phyloP scores from a whole-genome alignment of 2,797 vertebrate genomes.

The Hydrolagus colliei region DNA sequence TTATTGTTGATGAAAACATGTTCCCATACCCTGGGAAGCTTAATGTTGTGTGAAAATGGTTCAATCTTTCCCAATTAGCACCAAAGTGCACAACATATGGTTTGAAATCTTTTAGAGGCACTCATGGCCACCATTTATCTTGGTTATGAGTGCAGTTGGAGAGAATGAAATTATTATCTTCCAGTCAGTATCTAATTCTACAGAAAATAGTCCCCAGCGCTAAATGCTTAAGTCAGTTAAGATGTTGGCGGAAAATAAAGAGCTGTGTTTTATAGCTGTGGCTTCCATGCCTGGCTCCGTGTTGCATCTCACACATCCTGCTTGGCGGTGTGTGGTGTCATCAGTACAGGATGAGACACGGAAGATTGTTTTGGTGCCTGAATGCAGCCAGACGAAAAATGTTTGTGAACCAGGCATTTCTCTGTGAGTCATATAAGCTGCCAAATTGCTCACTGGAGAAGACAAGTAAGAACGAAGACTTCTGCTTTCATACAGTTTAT shows the following conservation, averaged over 20 bases:
- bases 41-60: conserved; percentile 28
- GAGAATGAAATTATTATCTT: conserved; percentile 16
- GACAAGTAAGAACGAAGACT: not conserved
- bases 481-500: not conserved
- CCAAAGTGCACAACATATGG: conserved; percentile 4
- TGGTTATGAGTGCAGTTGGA: not conserved
- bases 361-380: not conserved
- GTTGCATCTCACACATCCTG: not conserved
- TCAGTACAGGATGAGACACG: not conserved
- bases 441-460: not conserved
- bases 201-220: not conserved
- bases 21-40: not conserved
- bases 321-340: not conserved
- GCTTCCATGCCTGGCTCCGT: not conserved
- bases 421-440: not conserved
- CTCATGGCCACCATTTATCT: not conserved
- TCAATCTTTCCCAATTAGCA: conserved; percentile 25
- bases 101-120: conserved; percentile 12
- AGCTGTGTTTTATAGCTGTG: not conserved
- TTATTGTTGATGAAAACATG: not conserved
- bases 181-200: not conserved
- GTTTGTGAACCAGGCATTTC: not conserved
- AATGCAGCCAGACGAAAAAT: not conserved
- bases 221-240: not conserved
- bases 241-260: not conserved